Conservation (phyloP, 2,888 invertebrate genomes). For the Standfussiana lucernea region DNA sequence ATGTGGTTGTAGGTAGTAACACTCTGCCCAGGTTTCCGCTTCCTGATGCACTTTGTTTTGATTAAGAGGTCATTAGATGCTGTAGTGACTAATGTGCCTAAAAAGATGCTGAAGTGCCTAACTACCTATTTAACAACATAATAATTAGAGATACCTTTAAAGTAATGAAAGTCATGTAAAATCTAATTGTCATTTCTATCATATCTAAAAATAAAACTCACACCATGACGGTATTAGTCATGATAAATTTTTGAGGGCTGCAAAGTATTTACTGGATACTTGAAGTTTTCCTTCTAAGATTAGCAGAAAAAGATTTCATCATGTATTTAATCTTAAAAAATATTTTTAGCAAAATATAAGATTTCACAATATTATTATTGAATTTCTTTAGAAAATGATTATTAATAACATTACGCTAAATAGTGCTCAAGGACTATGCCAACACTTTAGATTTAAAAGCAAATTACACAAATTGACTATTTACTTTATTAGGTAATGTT, state of each 20-base stretch:
- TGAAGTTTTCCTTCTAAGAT: neutral
- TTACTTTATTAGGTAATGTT: conserved; percentile 35
- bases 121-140: too few species aligned
- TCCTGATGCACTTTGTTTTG: neutral
- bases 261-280: neutral
- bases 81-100: neutral
- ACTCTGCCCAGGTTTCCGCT: neutral
- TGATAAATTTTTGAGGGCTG: neutral
- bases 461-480: neutral
- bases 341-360: neutral
- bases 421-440: neutral
- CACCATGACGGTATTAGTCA: neutral
- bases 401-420: neutral
- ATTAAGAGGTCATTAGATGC: neutral
- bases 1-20: neutral
- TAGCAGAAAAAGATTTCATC: neutral
- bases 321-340: neutral
- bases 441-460: neutral
- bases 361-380: conserved; percentile 32
- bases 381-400: conserved; percentile 14
- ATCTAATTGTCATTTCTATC: neutral
- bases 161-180: neutral
- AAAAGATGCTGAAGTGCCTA: neutral
- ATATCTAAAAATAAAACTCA: neutral
- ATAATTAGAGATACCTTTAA: neutral